A percentile compares a stretch with the other conserved stretches of the same genome.
Conservation (phyloP, 1,140 invertebrate genomes). For the Monomorium pharaonis region DNA sequence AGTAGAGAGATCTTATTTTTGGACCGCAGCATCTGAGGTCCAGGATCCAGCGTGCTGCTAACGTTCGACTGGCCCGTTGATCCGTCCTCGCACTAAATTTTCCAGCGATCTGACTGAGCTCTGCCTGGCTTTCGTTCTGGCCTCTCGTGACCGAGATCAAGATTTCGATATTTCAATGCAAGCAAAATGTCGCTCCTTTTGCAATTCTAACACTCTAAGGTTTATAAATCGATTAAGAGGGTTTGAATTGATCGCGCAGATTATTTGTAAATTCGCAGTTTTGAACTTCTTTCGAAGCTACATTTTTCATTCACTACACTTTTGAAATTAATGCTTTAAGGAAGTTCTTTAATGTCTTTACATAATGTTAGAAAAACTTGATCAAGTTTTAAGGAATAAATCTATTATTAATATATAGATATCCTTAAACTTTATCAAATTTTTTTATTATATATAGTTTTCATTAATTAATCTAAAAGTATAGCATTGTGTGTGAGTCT, state of each 20-base stretch:
- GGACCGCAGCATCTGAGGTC: conserved; percentile 75
- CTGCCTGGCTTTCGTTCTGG: neutral
- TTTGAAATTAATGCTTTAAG: neutral
- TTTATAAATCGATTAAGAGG: neutral
- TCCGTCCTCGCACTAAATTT: neutral
- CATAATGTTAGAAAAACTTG: no score
- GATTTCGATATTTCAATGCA: neutral
- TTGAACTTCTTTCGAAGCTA: neutral
- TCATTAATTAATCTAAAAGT: no score
- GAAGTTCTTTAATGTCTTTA: no score
- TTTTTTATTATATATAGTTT: no score
- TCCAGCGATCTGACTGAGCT: neutral
- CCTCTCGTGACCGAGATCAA: neutral
- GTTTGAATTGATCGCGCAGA: neutral
- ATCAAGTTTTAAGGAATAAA: no score
- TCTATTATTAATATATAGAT: no score
- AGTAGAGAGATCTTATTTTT: conserved; percentile 78
- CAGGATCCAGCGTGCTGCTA: conserved; percentile 73
- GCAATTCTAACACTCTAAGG: neutral
- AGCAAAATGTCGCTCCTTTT: neutral
- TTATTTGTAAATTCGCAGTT: neutral
- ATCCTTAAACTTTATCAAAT: no score
- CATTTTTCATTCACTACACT: neutral
- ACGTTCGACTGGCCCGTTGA: neutral
- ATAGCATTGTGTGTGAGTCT: no score